These are phyloP conservation scores for Acanthosepion esculentum DNA, from an alignment of 2,888 invertebrate genomes.

Conservation along the genomic window DNA sequence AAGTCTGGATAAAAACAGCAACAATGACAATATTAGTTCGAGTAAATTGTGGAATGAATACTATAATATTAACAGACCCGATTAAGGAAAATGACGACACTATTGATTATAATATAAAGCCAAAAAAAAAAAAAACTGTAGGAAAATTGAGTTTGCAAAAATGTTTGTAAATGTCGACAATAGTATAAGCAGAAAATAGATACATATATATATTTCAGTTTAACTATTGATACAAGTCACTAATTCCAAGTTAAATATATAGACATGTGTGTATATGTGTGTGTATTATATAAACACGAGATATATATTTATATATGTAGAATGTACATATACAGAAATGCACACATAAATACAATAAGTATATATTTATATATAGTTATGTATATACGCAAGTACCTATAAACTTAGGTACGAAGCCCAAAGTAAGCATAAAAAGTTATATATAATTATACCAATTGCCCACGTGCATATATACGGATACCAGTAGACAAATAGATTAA, in stretches of 20 bases:
- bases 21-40: not conserved
- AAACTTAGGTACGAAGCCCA: not conserved
- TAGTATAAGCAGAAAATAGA: not conserved
- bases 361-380: not conserved
- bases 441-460: not conserved
- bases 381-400: not conserved
- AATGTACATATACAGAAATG: not conserved
- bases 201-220: not conserved
- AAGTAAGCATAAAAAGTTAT: not conserved
- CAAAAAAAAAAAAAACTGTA: not conserved
- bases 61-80: not conserved
- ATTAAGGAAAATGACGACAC: too few relatives aligned
- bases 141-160: not conserved
- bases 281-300: too few relatives aligned
- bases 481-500: not conserved
- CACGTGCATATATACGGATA: not conserved
- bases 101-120: too few relatives aligned
- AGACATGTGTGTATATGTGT: not conserved
- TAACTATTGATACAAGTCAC: not conserved
- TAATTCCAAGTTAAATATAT: not conserved
- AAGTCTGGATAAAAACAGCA: not conserved
- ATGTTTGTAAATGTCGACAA: not conserved
- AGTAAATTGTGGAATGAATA: not conserved
- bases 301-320: not conserved
- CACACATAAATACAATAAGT: not conserved